These are phyloP conservation scores for Campoletis sonorensis DNA, from an alignment of 1,140 invertebrate genomes.

Conservation along the genomic window DNA sequence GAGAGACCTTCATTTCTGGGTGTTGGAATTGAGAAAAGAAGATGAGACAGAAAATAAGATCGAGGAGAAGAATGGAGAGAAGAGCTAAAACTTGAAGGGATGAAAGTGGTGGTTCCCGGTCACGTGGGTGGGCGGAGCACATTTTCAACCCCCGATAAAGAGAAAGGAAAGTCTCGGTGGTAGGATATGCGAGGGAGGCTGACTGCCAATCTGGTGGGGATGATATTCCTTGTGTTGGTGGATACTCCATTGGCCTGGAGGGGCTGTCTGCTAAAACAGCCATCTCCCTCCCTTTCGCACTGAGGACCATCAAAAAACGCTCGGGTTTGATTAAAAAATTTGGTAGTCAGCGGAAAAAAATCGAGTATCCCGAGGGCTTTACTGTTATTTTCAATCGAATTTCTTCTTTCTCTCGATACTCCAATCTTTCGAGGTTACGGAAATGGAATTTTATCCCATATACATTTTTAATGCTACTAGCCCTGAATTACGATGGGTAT, in stretches of 20 bases:
- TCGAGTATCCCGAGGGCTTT: conserved; percentile 30
- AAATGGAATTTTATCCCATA: conserved; percentile 1
- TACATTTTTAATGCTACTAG: background rate
- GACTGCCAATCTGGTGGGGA: conserved; percentile 30
- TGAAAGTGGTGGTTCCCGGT: conserved; percentile 51
- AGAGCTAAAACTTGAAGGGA: conserved; percentile 28
- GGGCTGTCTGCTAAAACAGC: background rate
- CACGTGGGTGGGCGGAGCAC: conserved; percentile 69
- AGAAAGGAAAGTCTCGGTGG: conserved; percentile 43
- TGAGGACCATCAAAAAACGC: conserved; percentile 48
- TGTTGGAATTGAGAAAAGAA: background rate
- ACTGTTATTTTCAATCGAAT: conserved; percentile 51
- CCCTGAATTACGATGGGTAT: background rate
- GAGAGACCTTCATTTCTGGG: conserved; percentile 30
- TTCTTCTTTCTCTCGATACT: conserved; percentile 8
- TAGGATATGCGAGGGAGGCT: conserved; percentile 51
- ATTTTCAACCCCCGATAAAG: conserved; percentile 56
- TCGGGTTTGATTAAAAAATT: conserved; percentile 57
- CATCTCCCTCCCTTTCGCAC: conserved; percentile 18
- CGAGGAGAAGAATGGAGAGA: conserved; percentile 13
- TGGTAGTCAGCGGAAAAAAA: conserved; percentile 44
- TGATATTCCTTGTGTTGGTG: conserved; percentile 15
- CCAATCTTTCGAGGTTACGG: conserved; percentile 18
- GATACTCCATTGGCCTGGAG: background rate
- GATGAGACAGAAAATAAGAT: conserved; percentile 30